Percentiles rank a stretch among this genome's conserved stretches.
These are phyloP conservation scores for Oryzias dopingdopingensis DNA, from an alignment of 2,797 vertebrate genomes.

Conservation along the genomic window DNA sequence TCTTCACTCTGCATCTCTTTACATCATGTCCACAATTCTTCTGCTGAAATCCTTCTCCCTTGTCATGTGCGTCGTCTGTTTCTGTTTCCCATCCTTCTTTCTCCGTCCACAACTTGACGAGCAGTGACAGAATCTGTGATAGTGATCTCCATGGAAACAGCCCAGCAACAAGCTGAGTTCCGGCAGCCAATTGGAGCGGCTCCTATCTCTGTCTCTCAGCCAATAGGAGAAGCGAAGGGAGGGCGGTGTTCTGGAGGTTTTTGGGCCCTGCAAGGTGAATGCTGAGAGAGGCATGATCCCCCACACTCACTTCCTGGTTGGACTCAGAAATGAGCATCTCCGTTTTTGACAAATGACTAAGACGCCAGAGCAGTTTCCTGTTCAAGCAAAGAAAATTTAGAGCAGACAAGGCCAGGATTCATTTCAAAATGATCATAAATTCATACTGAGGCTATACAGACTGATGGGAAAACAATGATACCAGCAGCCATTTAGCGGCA, in stretches of 20 bases:
- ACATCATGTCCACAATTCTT: neutral
- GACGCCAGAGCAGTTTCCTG: neutral
- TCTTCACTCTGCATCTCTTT: conserved; percentile 5
- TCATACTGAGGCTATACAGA: neutral
- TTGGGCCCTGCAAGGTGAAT: conserved; percentile 59
- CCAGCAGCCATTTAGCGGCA: neutral
- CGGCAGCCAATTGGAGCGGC: conserved; percentile 57
- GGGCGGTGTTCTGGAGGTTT: conserved; percentile 9
- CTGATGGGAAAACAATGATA: conserved; percentile 1
- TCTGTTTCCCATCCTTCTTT: conserved; percentile 9
- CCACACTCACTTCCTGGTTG: conserved; percentile 53
- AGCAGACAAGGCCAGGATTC: neutral
- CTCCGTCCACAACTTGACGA: conserved; percentile 22
- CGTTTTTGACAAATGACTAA: too few species aligned
- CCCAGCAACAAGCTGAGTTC: conserved; percentile 74
- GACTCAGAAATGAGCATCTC: conserved; percentile 8
- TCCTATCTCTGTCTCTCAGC: conserved; percentile 29
- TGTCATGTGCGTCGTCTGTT: conserved; percentile 27
- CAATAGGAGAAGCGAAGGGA: conserved; percentile 52
- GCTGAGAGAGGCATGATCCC: conserved; percentile 40
- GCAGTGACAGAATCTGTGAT: conserved; percentile 30
- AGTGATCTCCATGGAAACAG: conserved; percentile 78
- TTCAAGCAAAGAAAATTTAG: neutral
- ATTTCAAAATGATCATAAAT: neutral
- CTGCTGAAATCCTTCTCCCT: conserved; percentile 13